phyloP scores from a whole-genome alignment of 2,888 invertebrate genomes.

The Blastobasis adustella region DNA sequence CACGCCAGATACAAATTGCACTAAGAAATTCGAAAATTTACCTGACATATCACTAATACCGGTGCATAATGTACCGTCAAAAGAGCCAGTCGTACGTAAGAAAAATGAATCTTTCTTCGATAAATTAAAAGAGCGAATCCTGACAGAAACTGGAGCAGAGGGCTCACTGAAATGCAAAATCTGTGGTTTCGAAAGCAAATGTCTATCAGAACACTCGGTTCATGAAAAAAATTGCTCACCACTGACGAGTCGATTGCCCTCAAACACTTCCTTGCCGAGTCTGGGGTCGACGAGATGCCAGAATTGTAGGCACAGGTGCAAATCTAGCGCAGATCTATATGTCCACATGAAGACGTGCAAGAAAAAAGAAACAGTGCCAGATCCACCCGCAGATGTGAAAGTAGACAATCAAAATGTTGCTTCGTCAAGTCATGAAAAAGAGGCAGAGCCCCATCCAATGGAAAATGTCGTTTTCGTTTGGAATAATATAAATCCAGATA shows the following conservation, averaged over 20 bases:
- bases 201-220: conserved; percentile 85
- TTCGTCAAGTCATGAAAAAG: conserved; percentile 42
- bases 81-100: conserved; percentile 57
- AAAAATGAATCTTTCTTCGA: conserved; percentile 89
- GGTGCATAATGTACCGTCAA: conserved; percentile 28
- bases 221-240: conserved; percentile 82
- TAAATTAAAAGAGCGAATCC: conserved; percentile 83
- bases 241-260: conserved; percentile 50
- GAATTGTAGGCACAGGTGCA: conserved; percentile 89
- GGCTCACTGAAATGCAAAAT: conserved; percentile 80
- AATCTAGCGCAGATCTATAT: conserved; percentile 86
- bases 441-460: conserved; percentile 80
- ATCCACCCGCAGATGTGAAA: conserved; percentile 41
- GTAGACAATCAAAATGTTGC: conserved; percentile 43
- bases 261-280: conserved; percentile 58
- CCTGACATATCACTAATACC: conserved; percentile 48
- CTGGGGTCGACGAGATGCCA: conserved; percentile 87
- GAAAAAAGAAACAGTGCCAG: conserved; percentile 53
- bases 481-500: conserved; percentile 78
- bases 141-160: conserved; percentile 77
- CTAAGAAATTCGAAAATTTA: conserved; percentile 31
- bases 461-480: conserved; percentile 88
- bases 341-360: conserved; percentile 84
- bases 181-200: conserved; percentile 86
- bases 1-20: conserved; percentile 16